Evolutionary conservation across 2,888 invertebrate genomes (phyloP).

Genomic region (Philonicus albiceps): DNA sequence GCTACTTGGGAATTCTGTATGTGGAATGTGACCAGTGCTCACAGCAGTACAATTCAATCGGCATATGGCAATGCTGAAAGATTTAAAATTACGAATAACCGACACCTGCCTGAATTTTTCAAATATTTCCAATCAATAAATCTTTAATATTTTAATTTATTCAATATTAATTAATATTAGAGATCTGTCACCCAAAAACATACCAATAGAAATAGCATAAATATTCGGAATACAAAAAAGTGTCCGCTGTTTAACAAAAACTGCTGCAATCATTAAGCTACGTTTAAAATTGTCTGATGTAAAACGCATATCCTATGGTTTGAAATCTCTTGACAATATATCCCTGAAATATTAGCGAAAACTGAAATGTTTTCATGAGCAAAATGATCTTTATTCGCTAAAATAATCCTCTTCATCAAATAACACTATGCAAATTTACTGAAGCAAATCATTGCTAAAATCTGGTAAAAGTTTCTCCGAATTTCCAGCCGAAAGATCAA

Average conservation of each 20-base stretch:
- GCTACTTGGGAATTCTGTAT: background rate
- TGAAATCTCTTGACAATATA: too few species aligned
- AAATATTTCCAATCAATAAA: background rate
- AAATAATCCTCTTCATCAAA: background rate
- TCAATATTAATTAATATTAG: too few species aligned
- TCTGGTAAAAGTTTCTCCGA: background rate
- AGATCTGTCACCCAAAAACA: too few species aligned
- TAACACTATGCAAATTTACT: background rate
- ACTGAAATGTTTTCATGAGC: background rate
- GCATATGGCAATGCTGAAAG: background rate
- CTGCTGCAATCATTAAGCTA: too few species aligned
- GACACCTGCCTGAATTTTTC: background rate
- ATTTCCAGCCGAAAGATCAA: constrained; percentile 55
- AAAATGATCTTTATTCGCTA: background rate
- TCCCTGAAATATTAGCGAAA: too few species aligned
- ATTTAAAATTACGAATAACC: background rate
- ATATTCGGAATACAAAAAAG: too few species aligned
- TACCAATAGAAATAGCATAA: too few species aligned
- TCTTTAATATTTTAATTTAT: too few species aligned
- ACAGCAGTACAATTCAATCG: too few species aligned
- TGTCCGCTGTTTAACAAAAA: too few species aligned
- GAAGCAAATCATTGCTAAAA: constrained; percentile 4
- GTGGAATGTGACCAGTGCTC: background rate
- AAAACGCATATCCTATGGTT: too few species aligned
- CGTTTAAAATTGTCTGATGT: too few species aligned